Evolutionary conservation across 2,797 vertebrate genomes (phyloP).

Genomic region (Tapera naevia): DNA sequence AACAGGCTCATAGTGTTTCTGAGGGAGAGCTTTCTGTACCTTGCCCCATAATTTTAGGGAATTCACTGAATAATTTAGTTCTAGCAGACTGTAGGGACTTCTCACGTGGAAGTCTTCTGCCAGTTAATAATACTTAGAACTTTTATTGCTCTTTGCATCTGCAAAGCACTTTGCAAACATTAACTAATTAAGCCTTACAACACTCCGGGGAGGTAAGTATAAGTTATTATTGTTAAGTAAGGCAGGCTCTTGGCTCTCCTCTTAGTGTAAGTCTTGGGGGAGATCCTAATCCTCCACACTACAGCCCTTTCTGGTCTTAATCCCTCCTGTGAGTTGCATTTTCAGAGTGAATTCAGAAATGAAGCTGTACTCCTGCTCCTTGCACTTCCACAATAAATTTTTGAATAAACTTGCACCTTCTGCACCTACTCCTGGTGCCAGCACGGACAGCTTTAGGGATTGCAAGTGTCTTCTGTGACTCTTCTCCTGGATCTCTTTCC

Average conservation of each 20-base stretch:
- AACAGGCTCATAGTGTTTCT: neutral
- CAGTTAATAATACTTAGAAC: conserved; percentile 45
- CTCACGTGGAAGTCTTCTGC: neutral
- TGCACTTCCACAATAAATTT: neutral
- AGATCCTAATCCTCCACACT: neutral
- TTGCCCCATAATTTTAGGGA: neutral
- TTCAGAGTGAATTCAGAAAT: neutral
- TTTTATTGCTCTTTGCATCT: conserved; percentile 1
- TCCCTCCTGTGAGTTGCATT: neutral
- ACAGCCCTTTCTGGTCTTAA: neutral
- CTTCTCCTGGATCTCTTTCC: neutral
- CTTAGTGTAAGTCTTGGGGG: neutral
- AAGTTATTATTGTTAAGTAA: conserved; percentile 52
- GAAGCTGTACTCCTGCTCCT: accelerated
- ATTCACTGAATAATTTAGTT: neutral
- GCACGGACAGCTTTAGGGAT: neutral
- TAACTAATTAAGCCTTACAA: conserved; percentile 62
- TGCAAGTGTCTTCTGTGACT: neutral
- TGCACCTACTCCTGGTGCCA: accelerated
- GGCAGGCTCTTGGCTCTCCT: conserved; percentile 20
- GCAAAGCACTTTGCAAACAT: conserved; percentile 59
- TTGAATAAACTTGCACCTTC: neutral
- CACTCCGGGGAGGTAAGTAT: conserved; percentile 36
- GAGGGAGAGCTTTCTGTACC: neutral
- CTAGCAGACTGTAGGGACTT: neutral